Evolutionary conservation across 2,113 vertebrate genomes (phyloP).

Genomic region (Osmerus mordax): DNA sequence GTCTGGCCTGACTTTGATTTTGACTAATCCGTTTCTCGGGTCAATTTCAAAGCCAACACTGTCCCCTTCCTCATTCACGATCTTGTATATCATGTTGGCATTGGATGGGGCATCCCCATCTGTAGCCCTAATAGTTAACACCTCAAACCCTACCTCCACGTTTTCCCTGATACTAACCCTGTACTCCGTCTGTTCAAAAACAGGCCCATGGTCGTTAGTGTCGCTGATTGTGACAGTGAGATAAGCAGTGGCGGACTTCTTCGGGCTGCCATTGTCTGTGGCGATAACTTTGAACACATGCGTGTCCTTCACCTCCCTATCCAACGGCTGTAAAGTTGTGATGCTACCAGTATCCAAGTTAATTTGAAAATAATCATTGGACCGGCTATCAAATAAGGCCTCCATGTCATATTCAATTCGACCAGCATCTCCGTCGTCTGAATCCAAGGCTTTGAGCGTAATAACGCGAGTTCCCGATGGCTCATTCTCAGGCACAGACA

Average conservation of each 20-base stretch:
- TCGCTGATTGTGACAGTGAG: conserved; percentile 84
- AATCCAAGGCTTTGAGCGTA: conserved; percentile 76
- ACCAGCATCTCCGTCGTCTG: conserved; percentile 77
- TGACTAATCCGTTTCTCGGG: conserved; percentile 77
- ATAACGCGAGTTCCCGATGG: conserved; percentile 79
- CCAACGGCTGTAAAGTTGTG: conserved; percentile 75
- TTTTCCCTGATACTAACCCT: conserved; percentile 83
- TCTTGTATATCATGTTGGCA: conserved; percentile 83
- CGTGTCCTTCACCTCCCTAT: conserved; percentile 85
- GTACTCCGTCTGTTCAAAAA: conserved; percentile 84
- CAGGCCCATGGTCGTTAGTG: conserved; percentile 81
- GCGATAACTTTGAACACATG: conserved; percentile 85
- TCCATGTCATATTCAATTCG: conserved; percentile 81
- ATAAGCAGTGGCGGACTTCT: conserved; percentile 74
- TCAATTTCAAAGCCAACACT: conserved; percentile 81
- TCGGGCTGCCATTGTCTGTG: conserved; percentile 72
- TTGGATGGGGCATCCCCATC: conserved; percentile 84
- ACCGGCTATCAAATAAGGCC: conserved; percentile 82
- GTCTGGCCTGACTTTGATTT: conserved; percentile 73
- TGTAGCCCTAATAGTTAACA: conserved; percentile 82
- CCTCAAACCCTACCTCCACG: conserved; percentile 83
- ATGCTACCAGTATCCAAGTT: conserved; percentile 73
- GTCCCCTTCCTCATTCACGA: conserved; percentile 62
- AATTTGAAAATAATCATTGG: conserved; percentile 79
- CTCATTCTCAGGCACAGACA: conserved; percentile 84